Base-by-base conservation (phyloP, 2,113 vertebrate genomes). In the Naja naja region DNA sequence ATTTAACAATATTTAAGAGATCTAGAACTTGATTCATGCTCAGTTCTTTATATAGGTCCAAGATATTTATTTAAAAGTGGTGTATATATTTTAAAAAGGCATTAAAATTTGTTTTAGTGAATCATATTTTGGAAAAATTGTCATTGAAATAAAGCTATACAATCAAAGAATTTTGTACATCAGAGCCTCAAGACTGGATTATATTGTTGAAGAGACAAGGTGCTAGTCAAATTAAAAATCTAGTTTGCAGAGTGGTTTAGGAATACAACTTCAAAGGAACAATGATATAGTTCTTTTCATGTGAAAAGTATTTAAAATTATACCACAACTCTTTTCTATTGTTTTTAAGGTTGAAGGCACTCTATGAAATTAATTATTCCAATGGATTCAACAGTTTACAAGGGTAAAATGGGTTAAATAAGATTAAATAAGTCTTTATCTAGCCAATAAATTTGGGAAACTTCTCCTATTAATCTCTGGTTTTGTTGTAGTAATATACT, bases 51-150 rank as follows among this genome's bases (percentile, higher is more conserved):
- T 87, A 94, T 94, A 93, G 89, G 12, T 25, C 60, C 34, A 54
- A 92, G 2, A n/a, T 27, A 7, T 52, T 91, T 39, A 64, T 43
- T 92, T 47, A 53, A n/a, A 53, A 34, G 34, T 58, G n/a, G 30
- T 56, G 27, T 22, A 16, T 53, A 89, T 56, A 43, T 55, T 90
- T 54, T 11, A 49, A 81, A 47, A 89, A 22, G 34, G 4, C 11
- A 9, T 81, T 45, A 89, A 87, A 87, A 64, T 30, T 60, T 49
- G 3, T 20, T 22, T 89, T 85, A 85, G 27, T 81, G 4, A 54
- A n/a, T 34, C 92, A 39, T 95, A 89, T 23, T 6, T 0, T 93
- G 60, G 94, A 85, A 90, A 93, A 92, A 94, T 5, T 3, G 7
- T 58, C 30, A 23, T 89, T 96, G 27, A 88, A 39, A 16, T 5